Conservation (phyloP, 2,113 vertebrate genomes). For the Platichthys stellatus region DNA sequence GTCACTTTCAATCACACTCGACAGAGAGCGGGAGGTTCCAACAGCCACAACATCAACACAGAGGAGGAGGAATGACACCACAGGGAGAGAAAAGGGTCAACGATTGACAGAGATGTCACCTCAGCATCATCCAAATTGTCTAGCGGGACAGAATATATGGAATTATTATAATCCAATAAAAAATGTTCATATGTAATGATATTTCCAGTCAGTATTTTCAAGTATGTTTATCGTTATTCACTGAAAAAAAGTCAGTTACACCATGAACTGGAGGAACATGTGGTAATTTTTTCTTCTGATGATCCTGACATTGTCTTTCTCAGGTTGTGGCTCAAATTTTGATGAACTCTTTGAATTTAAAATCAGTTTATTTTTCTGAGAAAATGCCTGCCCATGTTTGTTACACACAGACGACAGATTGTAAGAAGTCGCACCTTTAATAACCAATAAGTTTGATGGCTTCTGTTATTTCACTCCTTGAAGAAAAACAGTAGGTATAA, state of each 20-base stretch:
- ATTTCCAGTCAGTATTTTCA: not conserved
- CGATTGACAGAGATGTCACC: conserved; percentile 2
- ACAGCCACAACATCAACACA: conserved; percentile 55
- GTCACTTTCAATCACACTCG: conserved; percentile 75
- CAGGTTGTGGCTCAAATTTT: not conserved
- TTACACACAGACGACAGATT: too few species aligned
- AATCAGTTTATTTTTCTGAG: too few species aligned
- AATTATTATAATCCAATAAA: too few species aligned
- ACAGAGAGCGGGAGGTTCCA: conserved; percentile 51
- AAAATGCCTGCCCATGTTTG: too few species aligned
- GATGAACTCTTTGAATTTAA: too few species aligned
- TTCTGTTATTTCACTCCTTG: too few species aligned
- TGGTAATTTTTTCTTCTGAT: not conserved
- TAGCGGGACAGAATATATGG: too few species aligned
- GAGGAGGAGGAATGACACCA: conserved; percentile 6
- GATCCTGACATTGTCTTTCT: not conserved
- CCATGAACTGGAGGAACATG: not conserved
- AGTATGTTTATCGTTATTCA: not conserved
- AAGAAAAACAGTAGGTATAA: too few species aligned
- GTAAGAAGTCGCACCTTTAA: too few species aligned
- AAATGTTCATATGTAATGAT: not conserved
- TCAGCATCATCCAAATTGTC: not conserved
- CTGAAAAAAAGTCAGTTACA: not conserved
- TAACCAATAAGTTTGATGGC: too few species aligned
- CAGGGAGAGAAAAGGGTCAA: conserved; percentile 30